A percentile compares a stretch with the other conserved stretches of the same genome.
These are phyloP conservation scores for Bos indicus DNA, from an alignment of 2,113 vertebrate species.

Conservation along the genomic window DNA sequence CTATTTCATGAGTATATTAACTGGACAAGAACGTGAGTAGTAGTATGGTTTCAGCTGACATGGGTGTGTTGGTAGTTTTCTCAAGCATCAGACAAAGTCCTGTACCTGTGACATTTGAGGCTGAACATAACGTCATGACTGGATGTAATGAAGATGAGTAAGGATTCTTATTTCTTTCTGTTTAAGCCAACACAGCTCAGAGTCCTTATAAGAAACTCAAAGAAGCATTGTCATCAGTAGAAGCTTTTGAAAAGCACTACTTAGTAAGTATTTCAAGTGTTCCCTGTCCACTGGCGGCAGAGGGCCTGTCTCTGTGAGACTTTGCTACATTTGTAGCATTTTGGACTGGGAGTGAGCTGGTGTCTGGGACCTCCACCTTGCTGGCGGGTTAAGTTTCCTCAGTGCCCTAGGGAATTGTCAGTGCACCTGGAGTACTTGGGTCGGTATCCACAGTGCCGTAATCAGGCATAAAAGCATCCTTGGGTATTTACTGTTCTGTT, in stretches of 20 bases:
- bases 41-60: not conserved
- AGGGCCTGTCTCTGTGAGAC: not conserved
- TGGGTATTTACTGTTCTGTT: not conserved
- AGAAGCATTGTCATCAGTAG: conserved; percentile 96
- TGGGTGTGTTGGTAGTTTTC: not conserved
- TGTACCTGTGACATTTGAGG: fast-evolving
- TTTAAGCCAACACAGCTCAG: conserved; percentile 91
- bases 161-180: conserved; percentile 43
- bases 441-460: not conserved
- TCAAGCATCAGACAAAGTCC: not conserved
- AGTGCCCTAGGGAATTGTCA: not conserved
- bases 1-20: not conserved
- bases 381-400: not conserved
- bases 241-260: conserved; percentile 98
- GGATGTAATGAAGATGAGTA: fast-evolving
- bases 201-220: conserved; percentile 98
- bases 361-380: fast-evolving
- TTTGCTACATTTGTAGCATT: not conserved
- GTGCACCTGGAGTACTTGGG: not conserved
- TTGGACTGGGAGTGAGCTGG: not conserved
- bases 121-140: fast-evolving
- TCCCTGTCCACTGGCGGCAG: fast-evolving
- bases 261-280: conserved; percentile 84
- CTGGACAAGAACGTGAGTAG: not conserved
- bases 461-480: not conserved